Evolutionary conservation across 2,797 vertebrate species (phyloP).

Genomic region (Anas capensis): DNA sequence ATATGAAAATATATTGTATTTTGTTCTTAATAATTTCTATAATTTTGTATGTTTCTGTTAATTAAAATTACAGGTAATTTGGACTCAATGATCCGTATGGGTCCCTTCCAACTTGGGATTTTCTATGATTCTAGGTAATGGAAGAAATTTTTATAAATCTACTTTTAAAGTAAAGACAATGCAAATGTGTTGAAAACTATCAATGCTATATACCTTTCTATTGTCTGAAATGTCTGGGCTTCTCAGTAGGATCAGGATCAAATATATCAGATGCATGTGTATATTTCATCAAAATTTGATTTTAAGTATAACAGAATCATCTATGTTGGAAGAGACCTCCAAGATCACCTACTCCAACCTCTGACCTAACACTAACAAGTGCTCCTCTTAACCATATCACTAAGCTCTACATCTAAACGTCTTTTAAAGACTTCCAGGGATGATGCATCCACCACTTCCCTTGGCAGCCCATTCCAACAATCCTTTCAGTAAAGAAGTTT

Average conservation of each 20-base stretch:
- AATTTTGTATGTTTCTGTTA: background rate
- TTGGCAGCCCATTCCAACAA: too few species aligned
- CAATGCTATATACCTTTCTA: background rate
- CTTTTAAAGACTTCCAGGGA: too few species aligned
- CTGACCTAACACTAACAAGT: too few species aligned
- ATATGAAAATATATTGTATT: background rate
- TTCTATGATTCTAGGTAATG: background rate
- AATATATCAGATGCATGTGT: background rate
- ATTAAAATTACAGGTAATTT: background rate
- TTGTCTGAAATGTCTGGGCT: background rate
- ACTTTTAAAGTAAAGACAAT: background rate
- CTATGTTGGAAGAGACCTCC: too few species aligned
- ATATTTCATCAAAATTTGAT: background rate
- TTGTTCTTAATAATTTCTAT: background rate
- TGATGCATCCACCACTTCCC: too few species aligned
- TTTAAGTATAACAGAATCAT: background rate
- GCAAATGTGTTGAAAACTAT: background rate
- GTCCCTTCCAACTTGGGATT: too few species aligned
- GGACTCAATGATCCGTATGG: too few species aligned
- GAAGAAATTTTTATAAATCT: background rate
- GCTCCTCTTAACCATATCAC: too few species aligned
- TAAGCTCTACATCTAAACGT: too few species aligned
- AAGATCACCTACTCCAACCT: too few species aligned
- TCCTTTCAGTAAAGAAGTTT: too few species aligned
- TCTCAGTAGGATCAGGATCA: background rate